A percentile compares a stretch with the other conserved stretches of the same genome.
phyloP scores from a whole-genome alignment of 2,888 invertebrate genomes.

The Bugulina stolonifera region DNA sequence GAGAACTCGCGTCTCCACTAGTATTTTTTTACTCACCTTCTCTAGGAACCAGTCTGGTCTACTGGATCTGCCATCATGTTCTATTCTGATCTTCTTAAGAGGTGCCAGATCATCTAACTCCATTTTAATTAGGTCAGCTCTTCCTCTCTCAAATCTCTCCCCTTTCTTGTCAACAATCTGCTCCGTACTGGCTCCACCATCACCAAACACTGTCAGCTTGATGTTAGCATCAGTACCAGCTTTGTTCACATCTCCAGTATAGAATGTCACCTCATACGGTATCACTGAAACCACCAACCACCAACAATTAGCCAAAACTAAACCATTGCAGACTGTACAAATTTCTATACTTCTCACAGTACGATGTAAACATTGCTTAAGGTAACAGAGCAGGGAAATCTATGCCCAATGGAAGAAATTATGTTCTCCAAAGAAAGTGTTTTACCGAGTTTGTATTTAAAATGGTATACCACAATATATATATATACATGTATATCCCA shows the following conservation, averaged over 20 bases:
- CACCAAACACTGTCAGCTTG: slow-evolving; percentile 46
- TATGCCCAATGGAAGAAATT: too few relatives aligned
- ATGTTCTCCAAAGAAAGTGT: too few relatives aligned
- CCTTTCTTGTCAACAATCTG: slow-evolving; percentile 43
- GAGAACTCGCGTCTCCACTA: neutral
- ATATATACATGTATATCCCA: too few relatives aligned
- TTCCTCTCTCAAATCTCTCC: slow-evolving; percentile 49
- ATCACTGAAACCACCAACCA: slow-evolving; percentile 44
- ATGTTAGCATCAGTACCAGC: slow-evolving; percentile 50
- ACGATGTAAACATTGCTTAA: too few relatives aligned
- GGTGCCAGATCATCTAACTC: slow-evolving; percentile 50
- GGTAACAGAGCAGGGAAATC: too few relatives aligned
- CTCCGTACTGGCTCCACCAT: slow-evolving; percentile 41
- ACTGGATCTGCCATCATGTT: slow-evolving; percentile 42
- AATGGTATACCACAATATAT: too few relatives aligned
- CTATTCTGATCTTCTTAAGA: slow-evolving; percentile 47
- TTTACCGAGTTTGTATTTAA: too few relatives aligned
- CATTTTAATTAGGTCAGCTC: slow-evolving; percentile 45
- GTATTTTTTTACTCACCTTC: slow-evolving; percentile 35
- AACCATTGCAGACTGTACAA: too few relatives aligned
- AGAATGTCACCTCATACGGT: slow-evolving; percentile 48
- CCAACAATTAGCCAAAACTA: too few relatives aligned
- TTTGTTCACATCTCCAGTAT: slow-evolving; percentile 45
- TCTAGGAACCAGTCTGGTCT: slow-evolving; percentile 48
- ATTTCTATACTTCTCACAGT: too few relatives aligned